Evolutionary conservation across 1,140 invertebrate species (phyloP).

Genomic region (Phenacoccus solenopsis): DNA sequence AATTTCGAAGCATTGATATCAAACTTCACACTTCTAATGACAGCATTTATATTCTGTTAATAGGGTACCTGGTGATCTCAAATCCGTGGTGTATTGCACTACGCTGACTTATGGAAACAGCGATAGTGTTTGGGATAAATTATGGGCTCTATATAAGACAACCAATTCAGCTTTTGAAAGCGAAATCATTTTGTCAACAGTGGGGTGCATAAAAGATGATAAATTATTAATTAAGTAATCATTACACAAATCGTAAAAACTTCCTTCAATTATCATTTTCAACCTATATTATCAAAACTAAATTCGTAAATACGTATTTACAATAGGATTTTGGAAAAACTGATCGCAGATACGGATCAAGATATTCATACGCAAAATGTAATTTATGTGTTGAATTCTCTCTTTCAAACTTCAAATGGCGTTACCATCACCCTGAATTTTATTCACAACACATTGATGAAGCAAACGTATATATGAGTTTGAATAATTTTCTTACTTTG

Average conservation of each 20-base stretch:
- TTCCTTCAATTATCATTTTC: not conserved
- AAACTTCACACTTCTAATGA: too few relatives aligned
- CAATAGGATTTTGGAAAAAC: not conserved
- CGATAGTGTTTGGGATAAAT: not conserved
- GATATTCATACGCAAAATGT: not conserved
- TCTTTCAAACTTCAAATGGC: not conserved
- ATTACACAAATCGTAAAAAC: too few relatives aligned
- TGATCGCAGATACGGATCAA: not conserved
- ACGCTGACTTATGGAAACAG: slow-evolving; percentile 12
- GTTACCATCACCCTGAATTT: not conserved
- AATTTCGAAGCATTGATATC: too few relatives aligned
- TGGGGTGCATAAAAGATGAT: slow-evolving; percentile 19
- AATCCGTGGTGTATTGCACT: slow-evolving; percentile 21
- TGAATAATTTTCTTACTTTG: too few relatives aligned
- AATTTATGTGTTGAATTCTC: not conserved
- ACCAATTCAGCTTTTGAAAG: slow-evolving; percentile 22
- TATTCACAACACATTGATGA: not conserved
- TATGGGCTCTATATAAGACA: slow-evolving; percentile 19
- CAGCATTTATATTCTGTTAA: not conserved
- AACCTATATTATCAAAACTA: not conserved
- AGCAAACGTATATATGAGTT: not conserved
- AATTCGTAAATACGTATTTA: not conserved
- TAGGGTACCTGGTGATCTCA: slow-evolving; percentile 21
- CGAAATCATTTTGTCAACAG: slow-evolving; percentile 7
- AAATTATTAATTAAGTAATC: slow-evolving; percentile 19